Percentiles rank a stretch among this genome's conserved stretches.
phyloP scores from a whole-genome alignment of 2,113 vertebrate genomes.

The Calonectris borealis region DNA sequence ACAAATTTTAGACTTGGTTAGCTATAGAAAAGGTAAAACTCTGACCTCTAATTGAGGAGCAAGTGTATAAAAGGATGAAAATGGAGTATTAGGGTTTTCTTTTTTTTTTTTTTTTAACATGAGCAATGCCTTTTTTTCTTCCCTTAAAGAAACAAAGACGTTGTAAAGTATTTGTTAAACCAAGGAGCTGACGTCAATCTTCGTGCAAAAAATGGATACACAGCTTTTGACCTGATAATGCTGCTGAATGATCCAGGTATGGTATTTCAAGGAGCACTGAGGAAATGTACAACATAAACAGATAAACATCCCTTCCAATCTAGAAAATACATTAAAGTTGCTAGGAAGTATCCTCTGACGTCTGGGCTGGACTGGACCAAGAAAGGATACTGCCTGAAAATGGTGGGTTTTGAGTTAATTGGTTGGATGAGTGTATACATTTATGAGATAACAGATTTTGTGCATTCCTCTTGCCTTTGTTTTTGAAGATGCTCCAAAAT shows the following conservation, averaged over 20 bases:
- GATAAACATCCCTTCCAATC: neutral
- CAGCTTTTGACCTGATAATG: constrained; percentile 97
- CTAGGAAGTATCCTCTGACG: neutral
- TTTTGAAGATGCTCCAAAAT: neutral
- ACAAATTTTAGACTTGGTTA: neutral
- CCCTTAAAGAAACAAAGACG: constrained; percentile 87
- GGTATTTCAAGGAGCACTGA: neutral
- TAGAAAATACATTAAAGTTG: neutral
- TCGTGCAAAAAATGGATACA: constrained; percentile 94
- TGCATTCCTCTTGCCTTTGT: neutral
- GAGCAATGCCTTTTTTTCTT: constrained; percentile 5
- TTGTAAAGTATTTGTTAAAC: constrained; percentile 92
- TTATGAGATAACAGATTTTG: neutral
- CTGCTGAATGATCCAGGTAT: constrained; percentile 94
- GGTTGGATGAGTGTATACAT: fast-evolving
- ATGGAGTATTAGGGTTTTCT: neutral
- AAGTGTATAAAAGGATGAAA: neutral
- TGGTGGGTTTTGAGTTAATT: neutral
- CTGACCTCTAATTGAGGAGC: neutral
- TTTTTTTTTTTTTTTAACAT: neutral
- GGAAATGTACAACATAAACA: neutral
- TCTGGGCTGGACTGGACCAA: neutral
- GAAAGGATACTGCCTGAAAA: neutral
- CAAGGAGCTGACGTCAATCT: constrained; percentile 93
- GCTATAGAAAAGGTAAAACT: neutral